These are phyloP conservation scores for Cosmia trapezina DNA, from an alignment of 2,888 invertebrate species.

Conservation along the genomic window DNA sequence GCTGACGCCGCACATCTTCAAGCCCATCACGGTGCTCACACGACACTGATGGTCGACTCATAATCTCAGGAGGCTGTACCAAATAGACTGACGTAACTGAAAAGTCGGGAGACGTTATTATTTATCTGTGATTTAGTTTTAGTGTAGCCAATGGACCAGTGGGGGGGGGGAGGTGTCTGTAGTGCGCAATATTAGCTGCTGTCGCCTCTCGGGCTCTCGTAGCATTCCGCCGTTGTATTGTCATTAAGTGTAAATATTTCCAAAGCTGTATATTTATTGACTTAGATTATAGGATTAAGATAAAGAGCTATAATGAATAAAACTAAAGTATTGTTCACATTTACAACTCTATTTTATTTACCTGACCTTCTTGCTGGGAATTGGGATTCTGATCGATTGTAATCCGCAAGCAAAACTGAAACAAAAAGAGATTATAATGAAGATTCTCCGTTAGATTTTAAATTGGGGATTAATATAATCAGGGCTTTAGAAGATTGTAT, in stretches of 20 bases:
- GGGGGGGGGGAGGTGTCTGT: constrained; percentile 72
- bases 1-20: constrained; percentile 87
- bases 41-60: constrained; percentile 84
- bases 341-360: constrained; percentile 72
- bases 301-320: constrained; percentile 80
- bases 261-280: constrained; percentile 88
- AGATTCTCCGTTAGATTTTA: constrained; percentile 22
- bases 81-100: constrained; percentile 59
- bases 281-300: constrained; percentile 78
- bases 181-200: constrained; percentile 75
- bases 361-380: constrained; percentile 58
- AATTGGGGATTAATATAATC: constrained; percentile 40
- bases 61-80: constrained; percentile 69
- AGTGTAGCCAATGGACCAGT: constrained; percentile 79
- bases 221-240: constrained; percentile 81
- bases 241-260: constrained; percentile 83
- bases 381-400: constrained; percentile 7
- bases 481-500: constrained; percentile 33
- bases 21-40: constrained; percentile 90
- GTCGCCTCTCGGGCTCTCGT: constrained; percentile 54
- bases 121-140: constrained; percentile 88
- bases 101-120: constrained; percentile 71
- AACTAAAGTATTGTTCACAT: constrained; percentile 82
- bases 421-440: constrained; percentile 18
- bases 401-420: constrained; percentile 13